A percentile compares a stretch with the other conserved stretches of the same genome.
phyloP scores from a whole-genome alignment of 2,113 vertebrate species.

The Onychorhynchus coronatus region DNA sequence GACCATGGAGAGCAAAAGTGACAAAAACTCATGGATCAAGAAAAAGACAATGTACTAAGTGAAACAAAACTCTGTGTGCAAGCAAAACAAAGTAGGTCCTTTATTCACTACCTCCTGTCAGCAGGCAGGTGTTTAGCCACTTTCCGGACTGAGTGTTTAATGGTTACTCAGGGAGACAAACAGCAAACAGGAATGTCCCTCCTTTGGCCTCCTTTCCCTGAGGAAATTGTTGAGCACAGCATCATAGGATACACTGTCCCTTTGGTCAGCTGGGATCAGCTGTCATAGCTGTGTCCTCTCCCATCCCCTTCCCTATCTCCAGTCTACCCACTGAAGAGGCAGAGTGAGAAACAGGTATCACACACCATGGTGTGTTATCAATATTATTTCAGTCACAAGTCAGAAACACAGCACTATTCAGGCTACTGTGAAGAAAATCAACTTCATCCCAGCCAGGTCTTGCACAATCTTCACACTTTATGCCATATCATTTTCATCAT shows the following conservation, averaged over 20 bases:
- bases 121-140: background rate
- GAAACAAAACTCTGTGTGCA: background rate
- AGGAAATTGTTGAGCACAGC: background rate
- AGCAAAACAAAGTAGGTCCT: background rate
- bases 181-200: accelerated
- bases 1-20: background rate
- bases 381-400: background rate
- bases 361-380: background rate
- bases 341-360: background rate
- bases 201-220: background rate
- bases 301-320: background rate
- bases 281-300: background rate
- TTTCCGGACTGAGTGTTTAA: background rate
- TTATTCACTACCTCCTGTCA: background rate
- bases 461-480: background rate
- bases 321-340: background rate
- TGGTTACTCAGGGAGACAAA: background rate
- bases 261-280: accelerated
- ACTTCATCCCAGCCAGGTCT: background rate
- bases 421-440: background rate
- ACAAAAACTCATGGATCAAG: background rate
- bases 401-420: background rate
- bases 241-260: too few species aligned
- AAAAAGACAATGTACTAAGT: background rate
- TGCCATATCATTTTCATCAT: background rate